Evolutionary conservation across 2,888 invertebrate species (phyloP), one percentile per base, ranked within the genome.

Genomic region (Phanerotoma sp.): DNA sequence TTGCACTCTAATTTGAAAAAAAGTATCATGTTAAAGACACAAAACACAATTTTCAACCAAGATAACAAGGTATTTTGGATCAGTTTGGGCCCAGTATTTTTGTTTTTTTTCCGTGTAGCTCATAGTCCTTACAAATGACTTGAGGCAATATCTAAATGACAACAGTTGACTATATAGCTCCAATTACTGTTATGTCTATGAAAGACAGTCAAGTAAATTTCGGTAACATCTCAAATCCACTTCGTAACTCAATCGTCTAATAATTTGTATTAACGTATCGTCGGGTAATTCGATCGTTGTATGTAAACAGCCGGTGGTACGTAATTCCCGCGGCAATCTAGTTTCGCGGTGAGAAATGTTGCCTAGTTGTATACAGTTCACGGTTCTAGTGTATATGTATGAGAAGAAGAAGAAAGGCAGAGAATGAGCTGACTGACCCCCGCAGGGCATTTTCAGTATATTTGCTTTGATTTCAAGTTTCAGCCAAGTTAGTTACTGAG

Each of bases 381-480:
- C 21, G 16, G 16, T 15, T 7, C 32, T 10, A 7, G 35, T n/a
- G 13, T 35, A 16, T 35, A 35, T 35, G 13, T 16, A 35, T 16
- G 16, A n/a, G 16, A 11, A 30, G 13, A n/a, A 7, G 37, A 16
- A 25, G 49, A 42, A 47, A 46, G 45, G 28, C 22, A 44, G 40
- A 25, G 51, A 42, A 28, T 41, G 25, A 48, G 49, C 48, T 33
- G 63, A 60, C 65, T 70, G 74, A 71, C 69, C 72, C 71, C 73
- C 66, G 68, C 69, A 33, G 68, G 73, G 70, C 71, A 72, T 67
- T 73, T 73, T 68, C 67, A 61, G 66, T 65, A 68, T 73, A 72
- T 74, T 75, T 76, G 71, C 77, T 75, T 76, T 75, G 75, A 77
- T 75, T 76, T 63, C 74, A 75, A 73, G 75, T 77, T 71, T 69